phyloP scores from a whole-genome alignment of 2,113 vertebrate species.

The Gorsachius goisagi region DNA sequence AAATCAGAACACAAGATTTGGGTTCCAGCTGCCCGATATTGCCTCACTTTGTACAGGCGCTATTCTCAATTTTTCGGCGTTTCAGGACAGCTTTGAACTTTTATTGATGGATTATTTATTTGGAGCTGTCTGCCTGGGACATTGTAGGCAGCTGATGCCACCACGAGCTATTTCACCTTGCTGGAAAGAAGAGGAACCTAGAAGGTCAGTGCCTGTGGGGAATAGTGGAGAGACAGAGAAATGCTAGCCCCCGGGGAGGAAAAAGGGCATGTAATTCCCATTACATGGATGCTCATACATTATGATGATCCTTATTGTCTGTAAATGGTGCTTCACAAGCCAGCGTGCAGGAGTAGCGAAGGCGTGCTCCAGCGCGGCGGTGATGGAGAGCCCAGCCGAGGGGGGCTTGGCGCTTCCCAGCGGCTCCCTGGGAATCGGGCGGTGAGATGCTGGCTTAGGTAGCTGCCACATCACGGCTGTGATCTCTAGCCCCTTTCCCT shows the following conservation, averaged over 20 bases:
- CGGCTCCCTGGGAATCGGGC: not conserved
- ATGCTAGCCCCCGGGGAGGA: constrained; percentile 20
- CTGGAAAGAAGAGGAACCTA: constrained; percentile 12
- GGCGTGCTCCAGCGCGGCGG: accelerated
- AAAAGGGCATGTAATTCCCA: constrained; percentile 44
- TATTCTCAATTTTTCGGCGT: not conserved
- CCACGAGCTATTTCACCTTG: constrained; percentile 28
- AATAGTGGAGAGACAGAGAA: constrained; percentile 9
- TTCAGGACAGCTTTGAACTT: not conserved
- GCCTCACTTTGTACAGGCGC: not conserved
- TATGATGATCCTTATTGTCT: constrained; percentile 33
- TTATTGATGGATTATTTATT: not conserved
- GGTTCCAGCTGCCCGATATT: not conserved
- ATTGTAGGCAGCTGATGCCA: not conserved
- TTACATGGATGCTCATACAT: constrained; percentile 38
- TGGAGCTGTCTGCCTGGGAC: not conserved
- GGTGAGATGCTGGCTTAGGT: not conserved
- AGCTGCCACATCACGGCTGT: not conserved
- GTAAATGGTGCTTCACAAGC: not conserved
- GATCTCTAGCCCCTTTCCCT: not conserved
- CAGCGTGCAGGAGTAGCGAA: not conserved
- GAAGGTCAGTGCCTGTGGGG: constrained; percentile 48
- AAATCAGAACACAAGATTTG: not conserved
- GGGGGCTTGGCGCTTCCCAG: not conserved
- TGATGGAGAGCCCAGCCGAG: not conserved